Evolutionary conservation across 2,113 vertebrate genomes (phyloP).

Genomic region (Gymnobelideus leadbeateri): DNA sequence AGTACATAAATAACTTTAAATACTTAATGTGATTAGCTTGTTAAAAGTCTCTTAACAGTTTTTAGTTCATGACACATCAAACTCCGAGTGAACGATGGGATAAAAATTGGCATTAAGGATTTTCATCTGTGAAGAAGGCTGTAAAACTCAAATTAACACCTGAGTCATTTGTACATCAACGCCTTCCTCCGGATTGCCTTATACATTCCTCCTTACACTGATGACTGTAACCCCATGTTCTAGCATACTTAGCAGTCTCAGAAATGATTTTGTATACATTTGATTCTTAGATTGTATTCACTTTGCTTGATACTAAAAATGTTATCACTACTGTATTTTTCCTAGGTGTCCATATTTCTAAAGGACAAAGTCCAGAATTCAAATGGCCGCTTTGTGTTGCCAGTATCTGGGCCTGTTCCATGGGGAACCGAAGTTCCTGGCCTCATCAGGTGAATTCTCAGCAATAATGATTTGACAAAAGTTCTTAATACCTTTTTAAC

Average conservation of each 20-base stretch:
- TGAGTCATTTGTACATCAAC: background rate
- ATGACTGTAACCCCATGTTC: background rate
- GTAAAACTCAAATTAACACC: background rate
- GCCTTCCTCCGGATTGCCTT: background rate
- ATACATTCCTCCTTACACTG: background rate
- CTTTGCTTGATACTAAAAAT: constrained; percentile 19
- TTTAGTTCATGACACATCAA: background rate
- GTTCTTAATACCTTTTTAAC: background rate
- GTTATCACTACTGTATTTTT: constrained; percentile 42
- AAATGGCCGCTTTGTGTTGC: constrained; percentile 95
- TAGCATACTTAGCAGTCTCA: background rate
- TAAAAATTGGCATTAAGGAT: background rate
- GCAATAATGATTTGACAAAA: background rate
- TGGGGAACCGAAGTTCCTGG: constrained; percentile 94
- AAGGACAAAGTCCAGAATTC: constrained; percentile 99
- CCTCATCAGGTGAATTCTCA: constrained; percentile 90
- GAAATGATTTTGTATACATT: constrained; percentile 12
- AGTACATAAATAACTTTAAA: background rate
- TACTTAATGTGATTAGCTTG: background rate
- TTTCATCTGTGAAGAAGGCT: background rate
- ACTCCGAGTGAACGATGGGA: background rate
- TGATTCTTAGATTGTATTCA: background rate
- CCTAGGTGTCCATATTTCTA: constrained; percentile 97
- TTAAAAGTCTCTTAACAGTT: background rate
- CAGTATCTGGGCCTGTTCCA: constrained; percentile 93